Base-by-base conservation (phyloP, 1,140 invertebrate species). In the Pararge aegeria region DNA sequence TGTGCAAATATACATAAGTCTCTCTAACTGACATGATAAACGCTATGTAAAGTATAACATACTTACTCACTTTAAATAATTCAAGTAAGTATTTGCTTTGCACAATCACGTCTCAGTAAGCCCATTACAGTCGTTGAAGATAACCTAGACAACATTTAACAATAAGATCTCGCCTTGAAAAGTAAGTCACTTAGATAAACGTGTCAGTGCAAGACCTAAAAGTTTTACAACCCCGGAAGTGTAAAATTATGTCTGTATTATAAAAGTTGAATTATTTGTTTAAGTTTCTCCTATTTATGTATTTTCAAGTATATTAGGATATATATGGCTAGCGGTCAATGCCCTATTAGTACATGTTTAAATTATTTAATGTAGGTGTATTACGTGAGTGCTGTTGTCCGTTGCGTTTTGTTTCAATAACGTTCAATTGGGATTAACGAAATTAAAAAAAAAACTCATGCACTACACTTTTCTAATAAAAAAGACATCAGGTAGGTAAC, bases 51-150 rank as follows among this genome's bases (percentile, higher is more conserved):
- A 42, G 38, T 16, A 9, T 15, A 15, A 18, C 15, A 18, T 42
- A 42, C 38, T 7, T 46, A 2, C 38, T 7, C 20, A 2, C 9
- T 44, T 19, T 20, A 20, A 20, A 44, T 44, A 44, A 15, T 9
- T 40, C 37, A 40, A 44, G 16, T 20, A 46, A 20, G 16, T 46
- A 46, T 46, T 46, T 46, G 42, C 18, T 46, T 20, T 12, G 16
- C 6, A 19, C 19, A 20, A 7, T 20, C 42, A 12, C 10, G 10
- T 46, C 10, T 12, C 10, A 20, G 19, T 46, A 19, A 20, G 40
- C 10, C 6, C 13, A 42, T 18, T 42, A 42, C 30, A 34, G 30
- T 12, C 10, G 10, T 34, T 34, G 7, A 34, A 34, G 30, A 34
- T 34, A 34, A 34, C 30, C 1, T 6, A 34, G 9, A 34, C 30